A percentile compares a stretch with the other conserved stretches of the same genome.
Evolutionary conservation across 2,113 vertebrate species (phyloP).

Genomic region (Atrichornis clamosus): DNA sequence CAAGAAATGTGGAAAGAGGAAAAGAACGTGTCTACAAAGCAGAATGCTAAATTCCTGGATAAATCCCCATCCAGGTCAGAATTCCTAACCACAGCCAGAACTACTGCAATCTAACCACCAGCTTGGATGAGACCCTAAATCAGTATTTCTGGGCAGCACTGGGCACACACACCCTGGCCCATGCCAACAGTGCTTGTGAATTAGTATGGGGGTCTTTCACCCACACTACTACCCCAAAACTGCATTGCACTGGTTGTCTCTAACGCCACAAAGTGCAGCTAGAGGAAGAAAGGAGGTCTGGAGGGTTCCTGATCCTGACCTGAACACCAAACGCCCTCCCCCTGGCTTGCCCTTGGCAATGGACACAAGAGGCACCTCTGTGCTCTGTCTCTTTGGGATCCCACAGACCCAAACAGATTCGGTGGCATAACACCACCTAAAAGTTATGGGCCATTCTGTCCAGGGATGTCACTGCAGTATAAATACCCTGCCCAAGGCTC

Average conservation of each 20-base stretch:
- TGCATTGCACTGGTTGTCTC: background rate
- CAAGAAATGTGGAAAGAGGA: background rate
- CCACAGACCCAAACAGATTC: background rate
- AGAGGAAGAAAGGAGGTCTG: background rate
- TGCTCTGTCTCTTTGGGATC: background rate
- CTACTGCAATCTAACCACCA: background rate
- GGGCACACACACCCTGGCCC: background rate
- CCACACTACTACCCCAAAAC: background rate
- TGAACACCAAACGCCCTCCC: background rate
- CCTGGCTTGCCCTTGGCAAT: background rate
- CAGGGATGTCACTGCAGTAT: background rate
- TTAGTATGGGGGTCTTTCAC: background rate
- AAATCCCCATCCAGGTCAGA: background rate
- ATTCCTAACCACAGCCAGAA: background rate
- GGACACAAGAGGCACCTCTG: background rate
- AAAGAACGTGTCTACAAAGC: accelerated
- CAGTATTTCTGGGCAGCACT: background rate
- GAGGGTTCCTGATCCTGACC: background rate
- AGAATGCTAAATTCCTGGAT: background rate
- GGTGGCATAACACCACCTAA: background rate
- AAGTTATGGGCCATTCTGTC: background rate
- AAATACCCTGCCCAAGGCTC: conserved; percentile 4
- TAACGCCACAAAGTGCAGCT: background rate
- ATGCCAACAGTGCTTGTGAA: accelerated
- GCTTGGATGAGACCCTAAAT: background rate